phyloP scores from a whole-genome alignment of 2,888 invertebrate species.

The Dryocosmus kuriphilus region DNA sequence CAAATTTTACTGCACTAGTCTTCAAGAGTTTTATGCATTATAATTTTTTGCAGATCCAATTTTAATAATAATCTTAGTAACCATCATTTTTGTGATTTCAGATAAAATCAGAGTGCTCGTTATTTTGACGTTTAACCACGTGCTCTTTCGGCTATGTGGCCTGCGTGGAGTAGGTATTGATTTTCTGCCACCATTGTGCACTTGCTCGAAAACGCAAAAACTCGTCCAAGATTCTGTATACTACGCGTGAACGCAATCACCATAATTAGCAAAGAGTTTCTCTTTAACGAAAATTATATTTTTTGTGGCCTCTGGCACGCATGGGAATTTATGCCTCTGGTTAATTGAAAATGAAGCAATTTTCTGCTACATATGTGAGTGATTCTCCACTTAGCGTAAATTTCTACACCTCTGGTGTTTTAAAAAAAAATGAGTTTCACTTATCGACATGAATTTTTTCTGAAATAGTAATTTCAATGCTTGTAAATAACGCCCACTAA shows the following conservation, averaged over 20 bases:
- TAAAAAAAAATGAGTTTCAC: too few relatives aligned
- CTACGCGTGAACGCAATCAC: constrained; percentile 12
- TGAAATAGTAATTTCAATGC: too few relatives aligned
- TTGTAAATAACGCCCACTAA: too few relatives aligned
- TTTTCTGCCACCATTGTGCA: constrained; percentile 64
- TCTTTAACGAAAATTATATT: constrained; percentile 16
- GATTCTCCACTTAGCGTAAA: too few relatives aligned
- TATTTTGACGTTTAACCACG: constrained; percentile 62
- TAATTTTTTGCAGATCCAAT: neutral
- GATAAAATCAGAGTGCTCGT: neutral
- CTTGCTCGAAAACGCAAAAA: constrained; percentile 52
- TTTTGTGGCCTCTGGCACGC: constrained; percentile 15
- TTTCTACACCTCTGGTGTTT: too few relatives aligned
- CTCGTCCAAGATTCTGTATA: neutral
- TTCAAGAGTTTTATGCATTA: neutral
- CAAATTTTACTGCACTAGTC: neutral
- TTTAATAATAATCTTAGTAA: neutral
- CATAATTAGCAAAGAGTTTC: constrained; percentile 21
- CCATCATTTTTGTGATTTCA: neutral
- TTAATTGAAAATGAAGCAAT: constrained; percentile 3
- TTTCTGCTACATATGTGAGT: neutral
- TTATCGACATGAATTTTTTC: too few relatives aligned
- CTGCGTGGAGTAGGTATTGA: constrained; percentile 60
- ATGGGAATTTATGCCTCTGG: neutral
- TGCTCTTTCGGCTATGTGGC: constrained; percentile 57